Percentiles rank a stretch among this genome's conserved stretches.
phyloP scores from a whole-genome alignment of 2,113 vertebrate species.

The Propithecus coquereli region DNA sequence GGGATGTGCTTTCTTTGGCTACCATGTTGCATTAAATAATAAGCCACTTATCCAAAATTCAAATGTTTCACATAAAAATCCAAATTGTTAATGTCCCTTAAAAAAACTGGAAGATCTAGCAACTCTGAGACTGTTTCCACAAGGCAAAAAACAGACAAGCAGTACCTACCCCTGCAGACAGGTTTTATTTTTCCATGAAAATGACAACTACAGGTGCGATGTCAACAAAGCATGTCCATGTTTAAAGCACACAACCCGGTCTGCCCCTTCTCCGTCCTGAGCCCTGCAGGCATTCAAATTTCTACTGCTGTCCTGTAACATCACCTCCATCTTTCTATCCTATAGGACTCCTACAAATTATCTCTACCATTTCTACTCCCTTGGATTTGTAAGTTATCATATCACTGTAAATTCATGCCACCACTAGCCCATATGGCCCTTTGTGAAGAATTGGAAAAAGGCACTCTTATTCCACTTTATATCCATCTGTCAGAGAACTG shows the following conservation, averaged over 20 bases:
- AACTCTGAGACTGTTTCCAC: not conserved
- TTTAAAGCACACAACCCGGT: not conserved
- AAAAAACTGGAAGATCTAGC: not conserved
- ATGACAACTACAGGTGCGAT: not conserved
- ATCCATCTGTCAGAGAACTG: not conserved
- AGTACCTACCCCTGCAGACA: rapidly evolving
- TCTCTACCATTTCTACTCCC: not conserved
- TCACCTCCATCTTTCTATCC: too few relatives aligned
- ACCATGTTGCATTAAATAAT: not conserved
- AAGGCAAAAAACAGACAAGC: not conserved
- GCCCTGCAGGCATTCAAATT: rapidly evolving
- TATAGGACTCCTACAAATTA: not conserved
- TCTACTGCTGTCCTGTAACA: not conserved
- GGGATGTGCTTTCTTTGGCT: not conserved
- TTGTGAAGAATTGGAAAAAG: not conserved
- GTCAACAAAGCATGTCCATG: rapidly evolving
- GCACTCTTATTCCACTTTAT: not conserved
- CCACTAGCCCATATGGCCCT: not conserved
- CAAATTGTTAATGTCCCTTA: not conserved
- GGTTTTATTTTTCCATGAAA: not conserved
- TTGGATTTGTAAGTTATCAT: not conserved
- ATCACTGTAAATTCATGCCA: not conserved
- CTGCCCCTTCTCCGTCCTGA: not conserved
- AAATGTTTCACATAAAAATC: not conserved
- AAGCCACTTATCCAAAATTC: not conserved